A percentile compares a stretch with the other conserved stretches of the same genome.
phyloP scores from a whole-genome alignment of 2,888 invertebrate genomes.

The Chelonus formosanus region DNA sequence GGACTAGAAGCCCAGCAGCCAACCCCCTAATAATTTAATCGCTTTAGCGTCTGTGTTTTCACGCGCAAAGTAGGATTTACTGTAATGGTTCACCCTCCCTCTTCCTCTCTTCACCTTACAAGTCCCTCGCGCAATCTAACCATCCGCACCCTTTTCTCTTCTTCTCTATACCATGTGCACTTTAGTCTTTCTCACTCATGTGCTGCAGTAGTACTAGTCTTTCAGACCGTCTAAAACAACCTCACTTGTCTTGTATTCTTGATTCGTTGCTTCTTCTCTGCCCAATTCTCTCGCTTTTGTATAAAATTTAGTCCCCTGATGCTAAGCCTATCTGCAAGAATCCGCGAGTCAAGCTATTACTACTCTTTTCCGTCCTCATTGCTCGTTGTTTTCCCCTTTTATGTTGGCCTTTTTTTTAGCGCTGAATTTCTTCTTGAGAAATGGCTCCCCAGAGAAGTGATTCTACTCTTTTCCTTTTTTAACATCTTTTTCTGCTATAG shows the following conservation, averaged over 20 bases:
- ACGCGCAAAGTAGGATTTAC: slow-evolving; percentile 52
- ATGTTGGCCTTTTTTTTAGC: slow-evolving; percentile 22
- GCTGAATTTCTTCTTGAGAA: slow-evolving; percentile 27
- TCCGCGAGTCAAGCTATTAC: slow-evolving; percentile 22
- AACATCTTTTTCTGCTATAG: slow-evolving; percentile 7
- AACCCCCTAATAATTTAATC: slow-evolving; percentile 51
- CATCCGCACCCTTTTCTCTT: slow-evolving; percentile 30
- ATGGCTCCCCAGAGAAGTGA: slow-evolving; percentile 27
- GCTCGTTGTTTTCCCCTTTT: slow-evolving; percentile 6
- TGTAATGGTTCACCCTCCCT: slow-evolving; percentile 47
- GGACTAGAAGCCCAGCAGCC: slow-evolving; percentile 41
- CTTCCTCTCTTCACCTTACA: slow-evolving; percentile 24
- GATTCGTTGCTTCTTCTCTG: neutral
- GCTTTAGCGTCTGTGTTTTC: slow-evolving; percentile 52
- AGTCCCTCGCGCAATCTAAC: slow-evolving; percentile 29
- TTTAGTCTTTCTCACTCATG: slow-evolving; percentile 11
- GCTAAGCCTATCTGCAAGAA: slow-evolving; percentile 19
- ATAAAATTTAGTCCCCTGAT: slow-evolving; percentile 17
- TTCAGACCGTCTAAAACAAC: slow-evolving; percentile 13
- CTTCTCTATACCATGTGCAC: slow-evolving; percentile 1
- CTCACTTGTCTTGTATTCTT: slow-evolving; percentile 22
- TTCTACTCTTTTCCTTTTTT: slow-evolving; percentile 15
- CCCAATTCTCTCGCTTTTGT: slow-evolving; percentile 2
- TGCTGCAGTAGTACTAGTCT: neutral
- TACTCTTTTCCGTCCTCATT: neutral